A percentile compares a stretch with the other conserved stretches of the same genome.
These are phyloP conservation scores for Chaetodon trifasciatus DNA, from an alignment of 2,797 vertebrate species.

Conservation along the genomic window DNA sequence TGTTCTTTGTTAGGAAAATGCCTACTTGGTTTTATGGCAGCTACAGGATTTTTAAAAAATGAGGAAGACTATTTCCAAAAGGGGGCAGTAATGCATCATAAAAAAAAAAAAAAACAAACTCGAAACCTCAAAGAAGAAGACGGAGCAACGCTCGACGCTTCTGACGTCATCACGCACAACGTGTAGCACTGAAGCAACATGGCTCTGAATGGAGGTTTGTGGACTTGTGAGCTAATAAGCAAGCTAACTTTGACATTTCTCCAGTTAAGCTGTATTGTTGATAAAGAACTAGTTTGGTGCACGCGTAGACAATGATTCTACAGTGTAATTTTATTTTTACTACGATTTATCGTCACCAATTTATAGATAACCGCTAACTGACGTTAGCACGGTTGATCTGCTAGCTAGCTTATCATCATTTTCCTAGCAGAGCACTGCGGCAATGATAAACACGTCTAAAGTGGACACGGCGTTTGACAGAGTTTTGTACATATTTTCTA, in stretches of 20 bases:
- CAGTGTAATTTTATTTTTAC: background rate
- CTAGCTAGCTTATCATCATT: constrained; percentile 57
- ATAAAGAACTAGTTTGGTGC: accelerated
- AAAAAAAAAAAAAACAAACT: background rate
- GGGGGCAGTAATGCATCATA: background rate
- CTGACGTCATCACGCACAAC: constrained; percentile 73
- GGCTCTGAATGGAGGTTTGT: constrained; percentile 84
- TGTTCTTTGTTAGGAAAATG: background rate
- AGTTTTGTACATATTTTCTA: accelerated
- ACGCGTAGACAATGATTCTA: accelerated
- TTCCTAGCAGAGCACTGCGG: constrained; percentile 29
- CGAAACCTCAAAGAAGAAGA: constrained; percentile 22
- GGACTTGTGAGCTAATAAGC: constrained; percentile 35
- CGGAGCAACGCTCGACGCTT: accelerated
- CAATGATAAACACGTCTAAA: background rate
- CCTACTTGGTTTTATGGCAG: no score
- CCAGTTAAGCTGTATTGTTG: accelerated
- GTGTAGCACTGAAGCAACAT: constrained; percentile 76
- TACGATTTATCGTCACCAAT: background rate
- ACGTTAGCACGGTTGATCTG: constrained; percentile 39
- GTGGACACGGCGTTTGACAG: background rate
- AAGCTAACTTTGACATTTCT: constrained; percentile 21
- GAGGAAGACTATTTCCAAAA: background rate
- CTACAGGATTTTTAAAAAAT: no score
- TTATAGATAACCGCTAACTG: constrained; percentile 12